phyloP scores from a whole-genome alignment of 2,113 vertebrate genomes.

The Perca fluviatilis region DNA sequence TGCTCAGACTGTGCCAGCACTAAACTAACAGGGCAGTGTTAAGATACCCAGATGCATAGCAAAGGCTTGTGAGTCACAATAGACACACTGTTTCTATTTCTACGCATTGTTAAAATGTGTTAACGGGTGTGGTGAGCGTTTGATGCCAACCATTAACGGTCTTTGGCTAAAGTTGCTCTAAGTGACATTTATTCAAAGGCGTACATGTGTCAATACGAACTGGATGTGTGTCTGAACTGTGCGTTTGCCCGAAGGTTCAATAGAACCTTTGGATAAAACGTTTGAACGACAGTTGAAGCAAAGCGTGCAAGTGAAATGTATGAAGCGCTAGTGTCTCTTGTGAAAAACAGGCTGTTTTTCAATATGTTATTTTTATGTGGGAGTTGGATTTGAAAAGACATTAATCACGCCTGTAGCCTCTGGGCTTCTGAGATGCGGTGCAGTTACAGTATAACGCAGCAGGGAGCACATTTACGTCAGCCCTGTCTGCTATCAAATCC shows the following conservation, averaged over 20 bases:
- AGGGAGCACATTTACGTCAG: constrained; percentile 84
- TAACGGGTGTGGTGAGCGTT: constrained; percentile 77
- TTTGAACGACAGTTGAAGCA: constrained; percentile 24
- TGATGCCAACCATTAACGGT: constrained; percentile 74
- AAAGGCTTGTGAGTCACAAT: constrained; percentile 78
- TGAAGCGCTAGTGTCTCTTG: background rate
- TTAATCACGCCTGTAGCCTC: constrained; percentile 57
- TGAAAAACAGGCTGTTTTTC: constrained; percentile 46
- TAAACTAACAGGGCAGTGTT: constrained; percentile 60
- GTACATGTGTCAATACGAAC: constrained; percentile 63
- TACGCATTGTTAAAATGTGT: constrained; percentile 74
- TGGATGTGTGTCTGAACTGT: constrained; percentile 45
- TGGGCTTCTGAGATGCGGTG: constrained; percentile 49
- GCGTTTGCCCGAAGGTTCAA: constrained; percentile 29
- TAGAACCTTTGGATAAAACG: background rate
- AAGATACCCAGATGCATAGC: constrained; percentile 77
- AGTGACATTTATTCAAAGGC: constrained; percentile 68
- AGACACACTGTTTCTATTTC: constrained; percentile 74
- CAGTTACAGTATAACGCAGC: constrained; percentile 60
- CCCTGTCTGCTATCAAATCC: constrained; percentile 67
- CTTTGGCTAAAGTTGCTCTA: constrained; percentile 57
- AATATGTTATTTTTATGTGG: constrained; percentile 46
- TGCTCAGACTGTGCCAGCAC: constrained; percentile 48
- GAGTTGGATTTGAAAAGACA: constrained; percentile 45
- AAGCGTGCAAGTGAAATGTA: constrained; percentile 6